phyloP scores from a whole-genome alignment of 2,888 invertebrate genomes.

The Drosophila buzzatii region DNA sequence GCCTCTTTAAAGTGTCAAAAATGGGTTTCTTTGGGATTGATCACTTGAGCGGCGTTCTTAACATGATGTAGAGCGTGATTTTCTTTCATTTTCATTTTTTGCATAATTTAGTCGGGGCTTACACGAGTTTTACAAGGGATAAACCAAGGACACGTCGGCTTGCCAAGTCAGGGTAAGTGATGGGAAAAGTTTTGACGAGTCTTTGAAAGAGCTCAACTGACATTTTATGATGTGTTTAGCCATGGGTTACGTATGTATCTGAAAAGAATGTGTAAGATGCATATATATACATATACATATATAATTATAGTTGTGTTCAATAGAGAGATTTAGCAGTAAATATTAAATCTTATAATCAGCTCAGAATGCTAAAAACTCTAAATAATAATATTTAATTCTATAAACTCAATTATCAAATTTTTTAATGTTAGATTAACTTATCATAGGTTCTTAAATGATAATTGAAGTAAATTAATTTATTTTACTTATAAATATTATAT shows the following conservation, averaged over 20 bases:
- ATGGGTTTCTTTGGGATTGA: constrained; percentile 57
- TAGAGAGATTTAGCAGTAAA: too few species aligned
- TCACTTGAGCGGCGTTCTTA: constrained; percentile 59
- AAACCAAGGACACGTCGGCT: constrained; percentile 4
- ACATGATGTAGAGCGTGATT: constrained; percentile 64
- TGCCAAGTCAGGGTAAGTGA: constrained; percentile 14
- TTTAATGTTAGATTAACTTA: too few species aligned
- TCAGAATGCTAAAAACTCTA: too few species aligned
- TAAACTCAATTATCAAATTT: too few species aligned
- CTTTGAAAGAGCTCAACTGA: constrained; percentile 9
- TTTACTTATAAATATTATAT: too few species aligned
- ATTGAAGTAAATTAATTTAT: too few species aligned
- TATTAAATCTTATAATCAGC: too few species aligned
- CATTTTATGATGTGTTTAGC: constrained; percentile 13
- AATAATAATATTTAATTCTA: too few species aligned
- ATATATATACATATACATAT: neutral
- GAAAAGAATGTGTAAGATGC: neutral
- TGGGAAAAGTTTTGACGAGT: constrained; percentile 23
- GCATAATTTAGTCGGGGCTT: constrained; percentile 70
- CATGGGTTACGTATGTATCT: neutral
- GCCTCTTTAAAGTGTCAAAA: constrained; percentile 66
- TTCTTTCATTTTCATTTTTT: constrained; percentile 42
- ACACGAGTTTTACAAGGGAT: constrained; percentile 71
- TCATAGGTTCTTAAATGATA: too few species aligned
- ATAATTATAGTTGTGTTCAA: too few species aligned